Evolutionary conservation across 1,140 invertebrate species (phyloP).

Genomic region (Lerema accius): DNA sequence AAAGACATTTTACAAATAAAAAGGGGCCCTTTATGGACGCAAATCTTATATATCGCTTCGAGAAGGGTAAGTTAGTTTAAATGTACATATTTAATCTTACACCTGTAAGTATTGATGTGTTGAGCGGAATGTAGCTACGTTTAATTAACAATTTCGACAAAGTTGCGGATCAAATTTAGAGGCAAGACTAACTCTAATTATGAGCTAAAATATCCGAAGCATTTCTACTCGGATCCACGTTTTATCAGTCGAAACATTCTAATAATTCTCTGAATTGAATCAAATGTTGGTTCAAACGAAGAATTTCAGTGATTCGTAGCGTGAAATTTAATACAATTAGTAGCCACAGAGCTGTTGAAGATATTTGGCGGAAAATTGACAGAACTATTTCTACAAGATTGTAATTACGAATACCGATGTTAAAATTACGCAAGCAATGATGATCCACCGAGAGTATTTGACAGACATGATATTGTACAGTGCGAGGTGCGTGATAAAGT

Average conservation of each 20-base stretch:
- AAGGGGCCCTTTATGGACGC: no score
- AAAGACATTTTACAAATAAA: no score
- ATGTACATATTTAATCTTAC: no score
- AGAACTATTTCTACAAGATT: slow-evolving; percentile 21
- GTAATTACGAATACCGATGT: slow-evolving; percentile 1
- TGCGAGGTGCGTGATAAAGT: background rate
- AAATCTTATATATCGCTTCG: no score
- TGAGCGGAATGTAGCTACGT: no score
- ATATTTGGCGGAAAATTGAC: slow-evolving; percentile 1
- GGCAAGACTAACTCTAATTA: no score
- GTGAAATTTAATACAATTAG: slow-evolving; percentile 26
- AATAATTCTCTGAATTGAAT: slow-evolving; percentile 12
- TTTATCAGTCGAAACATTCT: slow-evolving; percentile 6
- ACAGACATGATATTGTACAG: background rate
- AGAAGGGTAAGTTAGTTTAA: no score
- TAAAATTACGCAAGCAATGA: background rate
- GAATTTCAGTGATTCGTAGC: slow-evolving; percentile 13
- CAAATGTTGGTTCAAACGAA: background rate
- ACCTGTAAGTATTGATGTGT: no score
- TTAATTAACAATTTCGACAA: no score
- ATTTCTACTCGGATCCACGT: background rate
- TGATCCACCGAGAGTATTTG: background rate
- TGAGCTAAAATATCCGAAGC: background rate
- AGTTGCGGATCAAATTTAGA: no score
- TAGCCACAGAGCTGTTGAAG: slow-evolving; percentile 6